These are phyloP conservation scores for Drosophila limbata DNA, from an alignment of 2,888 invertebrate species.

Conservation along the genomic window DNA sequence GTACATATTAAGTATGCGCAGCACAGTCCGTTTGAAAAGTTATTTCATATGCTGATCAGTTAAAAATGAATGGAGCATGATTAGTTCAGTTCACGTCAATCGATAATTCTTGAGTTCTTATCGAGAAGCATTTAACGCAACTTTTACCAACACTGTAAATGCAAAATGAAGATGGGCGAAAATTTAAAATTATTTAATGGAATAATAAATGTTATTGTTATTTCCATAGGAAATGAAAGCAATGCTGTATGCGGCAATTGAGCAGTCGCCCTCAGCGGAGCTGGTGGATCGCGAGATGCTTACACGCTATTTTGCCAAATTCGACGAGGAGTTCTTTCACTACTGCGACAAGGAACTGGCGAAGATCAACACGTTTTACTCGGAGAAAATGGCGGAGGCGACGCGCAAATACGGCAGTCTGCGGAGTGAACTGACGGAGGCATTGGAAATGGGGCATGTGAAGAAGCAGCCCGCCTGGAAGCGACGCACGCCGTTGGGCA, in stretches of 20 bases:
- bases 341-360: slow-evolving; percentile 94
- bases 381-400: slow-evolving; percentile 96
- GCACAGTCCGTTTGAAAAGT: neutral
- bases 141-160: slow-evolving; percentile 1
- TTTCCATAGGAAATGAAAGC: slow-evolving; percentile 91
- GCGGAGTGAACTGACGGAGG: slow-evolving; percentile 89
- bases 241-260: slow-evolving; percentile 92
- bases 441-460: slow-evolving; percentile 84
- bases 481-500: slow-evolving; percentile 84
- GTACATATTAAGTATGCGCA: neutral
- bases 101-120: neutral
- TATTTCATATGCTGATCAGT: neutral
- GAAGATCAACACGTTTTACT: slow-evolving; percentile 95
- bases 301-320: slow-evolving; percentile 90
- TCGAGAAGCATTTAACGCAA: neutral
- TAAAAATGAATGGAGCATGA: neutral
- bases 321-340: slow-evolving; percentile 94
- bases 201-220: neutral
- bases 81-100: neutral
- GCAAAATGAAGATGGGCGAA: neutral
- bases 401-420: slow-evolving; percentile 92
- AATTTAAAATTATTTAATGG: neutral
- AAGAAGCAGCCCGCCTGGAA: slow-evolving; percentile 84
- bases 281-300: slow-evolving; percentile 89
- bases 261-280: slow-evolving; percentile 91